Evolutionary conservation across 92 coral and sea anemone genomes (phyloP), one percentile per base, ranked within the genome.

Genomic region (Porites evermanni): DNA sequence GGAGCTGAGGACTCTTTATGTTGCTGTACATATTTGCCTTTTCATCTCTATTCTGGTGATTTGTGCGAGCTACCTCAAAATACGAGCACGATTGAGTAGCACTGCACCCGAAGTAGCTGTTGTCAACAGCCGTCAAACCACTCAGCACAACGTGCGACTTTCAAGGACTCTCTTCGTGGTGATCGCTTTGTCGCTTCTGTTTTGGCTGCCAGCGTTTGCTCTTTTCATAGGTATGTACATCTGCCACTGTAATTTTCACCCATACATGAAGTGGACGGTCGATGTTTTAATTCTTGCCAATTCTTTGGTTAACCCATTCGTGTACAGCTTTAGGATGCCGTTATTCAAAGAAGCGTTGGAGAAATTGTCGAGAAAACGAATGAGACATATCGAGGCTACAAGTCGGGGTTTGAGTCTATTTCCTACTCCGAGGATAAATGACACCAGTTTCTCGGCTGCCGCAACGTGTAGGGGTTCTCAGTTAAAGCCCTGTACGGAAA

Each of bases 291-390:
- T 63, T 58, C n/a, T 78, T 56, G 77, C 77, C n/a, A 80, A 69
- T 56, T 80, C 85, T 4, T 54, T 80, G 32, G 65, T 80, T 3
- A 80, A 69, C 26, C 77, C 85, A 26, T 17, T 70, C 8, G 77
- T 68, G 53, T 80, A 80, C 18, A 80, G 64, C 53, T 68, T 67
- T 24, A 23, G 76, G 54, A 80, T 80, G 77, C 85, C 38, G 4
- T 19, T 56, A 6, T 80, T 80, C 32, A 80, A 67, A 80, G 26
- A 67, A 16, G 85, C 76, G 7, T 70, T 69, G 67, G 53, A 29
- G 17, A 80, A 52, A 18, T 18, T 54, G 2, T 68, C 52, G 32
- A 12, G n/a, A 6, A 79, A 19, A 29, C 29, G 29, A 29, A 29
- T 4, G 32, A 10, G 50, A 51, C 11, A 19, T 3, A 10, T 59